Evolutionary conservation across 2,113 vertebrate genomes (phyloP).

Genomic region (Carassius carassius): DNA sequence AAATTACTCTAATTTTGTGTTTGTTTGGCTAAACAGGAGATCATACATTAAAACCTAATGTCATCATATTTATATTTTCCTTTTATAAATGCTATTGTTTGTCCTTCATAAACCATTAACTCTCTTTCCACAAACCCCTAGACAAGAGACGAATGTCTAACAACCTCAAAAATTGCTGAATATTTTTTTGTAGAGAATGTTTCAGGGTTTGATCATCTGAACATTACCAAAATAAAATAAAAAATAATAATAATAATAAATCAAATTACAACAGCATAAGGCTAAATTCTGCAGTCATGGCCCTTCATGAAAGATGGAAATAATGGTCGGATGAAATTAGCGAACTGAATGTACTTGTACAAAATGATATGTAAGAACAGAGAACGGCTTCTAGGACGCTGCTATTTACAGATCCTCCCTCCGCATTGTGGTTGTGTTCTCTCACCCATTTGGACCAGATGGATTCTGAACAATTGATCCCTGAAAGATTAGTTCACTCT

Average conservation of each 20-base stretch:
- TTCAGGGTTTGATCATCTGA: not conserved
- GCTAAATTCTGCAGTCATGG: not conserved
- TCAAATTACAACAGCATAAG: not conserved
- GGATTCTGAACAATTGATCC: not conserved
- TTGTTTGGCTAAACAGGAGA: not conserved
- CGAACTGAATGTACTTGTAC: slow-evolving; percentile 23
- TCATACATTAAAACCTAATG: slow-evolving; percentile 2
- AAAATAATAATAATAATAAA: no score
- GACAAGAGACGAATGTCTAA: not conserved
- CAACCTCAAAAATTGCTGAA: not conserved
- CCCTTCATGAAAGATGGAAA: slow-evolving; percentile 21
- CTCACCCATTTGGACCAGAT: not conserved
- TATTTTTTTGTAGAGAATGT: not conserved
- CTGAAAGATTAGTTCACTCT: not conserved
- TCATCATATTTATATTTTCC: slow-evolving; percentile 4
- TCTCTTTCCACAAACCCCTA: not conserved
- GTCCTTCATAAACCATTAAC: not conserved
- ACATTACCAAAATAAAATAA: not conserved
- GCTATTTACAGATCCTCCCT: not conserved
- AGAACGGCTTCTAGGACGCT: slow-evolving; percentile 11
- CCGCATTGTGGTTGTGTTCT: not conserved
- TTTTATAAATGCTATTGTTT: slow-evolving; percentile 34
- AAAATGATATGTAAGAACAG: slow-evolving; percentile 31
- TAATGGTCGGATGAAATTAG: slow-evolving; percentile 19
- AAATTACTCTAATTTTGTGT: not conserved